Evolutionary conservation across 2,113 vertebrate genomes (phyloP).

Genomic region (Mormyrus lacerda): DNA sequence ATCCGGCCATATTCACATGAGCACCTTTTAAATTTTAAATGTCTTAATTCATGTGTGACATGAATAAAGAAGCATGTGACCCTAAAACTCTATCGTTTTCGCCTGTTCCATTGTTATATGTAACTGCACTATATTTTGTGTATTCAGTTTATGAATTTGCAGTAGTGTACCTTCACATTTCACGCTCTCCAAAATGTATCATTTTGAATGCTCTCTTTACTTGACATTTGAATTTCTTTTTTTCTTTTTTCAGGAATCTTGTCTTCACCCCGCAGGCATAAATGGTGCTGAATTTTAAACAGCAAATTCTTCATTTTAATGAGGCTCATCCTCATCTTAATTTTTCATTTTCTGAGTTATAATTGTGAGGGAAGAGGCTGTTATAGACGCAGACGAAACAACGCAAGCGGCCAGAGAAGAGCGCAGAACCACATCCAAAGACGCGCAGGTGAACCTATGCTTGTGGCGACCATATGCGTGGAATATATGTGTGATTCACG

Average conservation of each 20-base stretch:
- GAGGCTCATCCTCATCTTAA: background rate
- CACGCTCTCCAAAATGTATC: background rate
- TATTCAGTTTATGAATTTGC: constrained; percentile 4
- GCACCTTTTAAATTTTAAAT: background rate
- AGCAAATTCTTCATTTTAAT: constrained; percentile 11
- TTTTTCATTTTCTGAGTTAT: constrained; percentile 10
- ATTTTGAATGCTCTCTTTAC: background rate
- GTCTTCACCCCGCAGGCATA: constrained; percentile 11
- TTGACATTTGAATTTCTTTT: background rate
- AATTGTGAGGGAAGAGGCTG: background rate
- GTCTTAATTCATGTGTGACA: background rate
- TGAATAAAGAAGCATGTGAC: background rate
- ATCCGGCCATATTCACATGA: background rate
- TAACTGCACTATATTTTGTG: constrained; percentile 2
- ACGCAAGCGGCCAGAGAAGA: background rate
- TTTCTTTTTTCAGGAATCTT: background rate
- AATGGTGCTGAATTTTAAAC: constrained; percentile 13
- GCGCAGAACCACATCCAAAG: too few relatives aligned
- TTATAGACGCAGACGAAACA: background rate
- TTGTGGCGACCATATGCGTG: background rate
- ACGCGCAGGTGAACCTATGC: background rate
- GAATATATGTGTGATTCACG: background rate
- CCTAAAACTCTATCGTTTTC: background rate
- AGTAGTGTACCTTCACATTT: background rate
- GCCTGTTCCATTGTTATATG: background rate